Conservation (phyloP, 2,888 invertebrate species). For the Epsilonema sp. region DNA sequence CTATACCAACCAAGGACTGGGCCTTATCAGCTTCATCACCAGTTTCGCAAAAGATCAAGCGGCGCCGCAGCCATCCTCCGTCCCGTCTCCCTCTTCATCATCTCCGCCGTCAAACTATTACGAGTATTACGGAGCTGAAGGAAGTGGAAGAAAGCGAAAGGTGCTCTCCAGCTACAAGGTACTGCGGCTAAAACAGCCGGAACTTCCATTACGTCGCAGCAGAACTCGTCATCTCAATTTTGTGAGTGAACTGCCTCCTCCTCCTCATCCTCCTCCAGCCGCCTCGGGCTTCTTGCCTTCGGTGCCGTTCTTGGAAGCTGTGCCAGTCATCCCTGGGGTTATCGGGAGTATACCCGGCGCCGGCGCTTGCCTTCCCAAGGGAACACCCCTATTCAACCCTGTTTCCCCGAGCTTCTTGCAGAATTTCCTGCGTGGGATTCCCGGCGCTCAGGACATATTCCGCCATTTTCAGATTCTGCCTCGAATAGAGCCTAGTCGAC, state of each 20-base stretch:
- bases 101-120: too few species aligned
- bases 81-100: too few species aligned
- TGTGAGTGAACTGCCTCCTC: neutral
- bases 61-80: neutral
- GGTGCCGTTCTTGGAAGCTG: constrained; percentile 15
- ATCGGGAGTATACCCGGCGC: constrained; percentile 17
- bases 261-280: too few species aligned
- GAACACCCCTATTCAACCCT: constrained; percentile 14
- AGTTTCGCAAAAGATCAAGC: neutral
- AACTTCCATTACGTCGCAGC: neutral
- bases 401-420: constrained; percentile 16
- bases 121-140: too few species aligned
- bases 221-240: neutral
- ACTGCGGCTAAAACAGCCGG: neutral
- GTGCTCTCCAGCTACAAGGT: too few species aligned
- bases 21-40: constrained; percentile 4
- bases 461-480: constrained; percentile 15
- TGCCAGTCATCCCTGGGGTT: constrained; percentile 18
- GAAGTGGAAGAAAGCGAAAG: neutral
- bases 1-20: constrained; percentile 2
- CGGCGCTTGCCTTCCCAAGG: constrained; percentile 17
- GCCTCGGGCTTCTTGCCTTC: constrained; percentile 12
- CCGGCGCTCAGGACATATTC: constrained; percentile 18
- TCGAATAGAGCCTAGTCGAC: constrained; percentile 12
- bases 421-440: constrained; percentile 17